phyloP scores from a whole-genome alignment of 2,113 vertebrate genomes.

The Alouatta palliata region DNA sequence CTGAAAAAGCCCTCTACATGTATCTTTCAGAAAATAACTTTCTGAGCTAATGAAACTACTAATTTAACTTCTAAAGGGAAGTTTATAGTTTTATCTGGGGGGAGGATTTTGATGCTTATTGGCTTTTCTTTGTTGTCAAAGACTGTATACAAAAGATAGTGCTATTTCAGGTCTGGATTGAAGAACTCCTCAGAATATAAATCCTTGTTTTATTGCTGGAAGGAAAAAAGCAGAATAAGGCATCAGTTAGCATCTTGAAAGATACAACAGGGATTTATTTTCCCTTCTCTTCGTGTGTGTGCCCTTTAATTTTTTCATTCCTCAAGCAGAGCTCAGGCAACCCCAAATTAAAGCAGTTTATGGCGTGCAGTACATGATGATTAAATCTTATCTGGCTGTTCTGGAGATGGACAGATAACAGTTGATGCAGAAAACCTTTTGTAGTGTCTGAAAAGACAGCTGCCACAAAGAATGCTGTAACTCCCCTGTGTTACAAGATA shows the following conservation, averaged over 20 bases:
- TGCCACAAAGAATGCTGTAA: slow-evolving; percentile 61
- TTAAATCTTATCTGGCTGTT: slow-evolving; percentile 63
- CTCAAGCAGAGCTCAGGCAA: slow-evolving; percentile 46
- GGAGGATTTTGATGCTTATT: neutral
- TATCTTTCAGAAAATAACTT: neutral
- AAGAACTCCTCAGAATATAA: slow-evolving; percentile 28
- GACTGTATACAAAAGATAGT: neutral
- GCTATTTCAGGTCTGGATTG: neutral
- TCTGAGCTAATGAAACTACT: neutral
- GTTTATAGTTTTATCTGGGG: neutral
- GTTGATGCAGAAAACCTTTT: slow-evolving; percentile 73
- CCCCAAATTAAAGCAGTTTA: slow-evolving; percentile 78
- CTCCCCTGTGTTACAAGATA: slow-evolving; percentile 61
- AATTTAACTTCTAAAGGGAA: neutral
- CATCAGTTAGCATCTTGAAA: slow-evolving; percentile 54
- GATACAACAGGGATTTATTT: slow-evolving; percentile 59
- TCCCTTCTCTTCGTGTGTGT: neutral
- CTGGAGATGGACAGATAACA: slow-evolving; percentile 72
- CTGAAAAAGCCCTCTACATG: neutral
- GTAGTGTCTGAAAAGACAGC: neutral
- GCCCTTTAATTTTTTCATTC: slow-evolving; percentile 59
- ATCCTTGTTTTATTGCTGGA: slow-evolving; percentile 46
- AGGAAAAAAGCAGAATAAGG: neutral
- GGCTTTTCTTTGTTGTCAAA: slow-evolving; percentile 50
- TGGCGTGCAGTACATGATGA: slow-evolving; percentile 32